A percentile compares a stretch with the other conserved stretches of the same genome.
phyloP scores from a whole-genome alignment of 2,888 invertebrate species.

The Troilus luridus region DNA sequence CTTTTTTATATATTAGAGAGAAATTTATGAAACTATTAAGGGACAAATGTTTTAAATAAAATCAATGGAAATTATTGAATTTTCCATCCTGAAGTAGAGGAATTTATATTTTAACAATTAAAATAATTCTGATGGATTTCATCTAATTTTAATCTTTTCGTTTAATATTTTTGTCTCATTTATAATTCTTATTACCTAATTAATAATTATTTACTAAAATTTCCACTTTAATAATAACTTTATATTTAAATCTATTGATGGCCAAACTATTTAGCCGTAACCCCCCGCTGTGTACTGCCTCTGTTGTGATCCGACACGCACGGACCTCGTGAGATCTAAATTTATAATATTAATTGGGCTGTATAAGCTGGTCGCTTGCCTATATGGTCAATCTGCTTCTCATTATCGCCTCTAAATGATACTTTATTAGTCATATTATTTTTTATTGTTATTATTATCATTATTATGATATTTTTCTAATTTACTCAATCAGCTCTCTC shows the following conservation, averaged over 20 bases:
- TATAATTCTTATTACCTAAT: too few relatives aligned
- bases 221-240: not conserved
- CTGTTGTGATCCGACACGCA: not conserved
- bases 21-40: too few relatives aligned
- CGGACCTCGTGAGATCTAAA: not conserved
- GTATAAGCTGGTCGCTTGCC: not conserved
- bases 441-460: not conserved
- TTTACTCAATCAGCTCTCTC: not conserved
- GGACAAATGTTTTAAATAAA: too few relatives aligned
- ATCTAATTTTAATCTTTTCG: too few relatives aligned
- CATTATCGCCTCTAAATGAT: not conserved
- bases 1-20: too few relatives aligned
- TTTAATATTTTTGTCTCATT: too few relatives aligned
- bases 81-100: too few relatives aligned
- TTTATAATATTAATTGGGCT: not conserved
- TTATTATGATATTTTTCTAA: not conserved
- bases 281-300: not conserved
- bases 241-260: not conserved
- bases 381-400: not conserved
- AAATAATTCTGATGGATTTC: too few relatives aligned
- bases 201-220: not conserved
- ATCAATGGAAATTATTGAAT: too few relatives aligned
- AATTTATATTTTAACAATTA: too few relatives aligned
- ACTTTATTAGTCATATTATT: not conserved
- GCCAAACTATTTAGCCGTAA: not conserved